phyloP scores from a whole-genome alignment of 2,888 invertebrate species.

The Oxyscelio sp. region DNA sequence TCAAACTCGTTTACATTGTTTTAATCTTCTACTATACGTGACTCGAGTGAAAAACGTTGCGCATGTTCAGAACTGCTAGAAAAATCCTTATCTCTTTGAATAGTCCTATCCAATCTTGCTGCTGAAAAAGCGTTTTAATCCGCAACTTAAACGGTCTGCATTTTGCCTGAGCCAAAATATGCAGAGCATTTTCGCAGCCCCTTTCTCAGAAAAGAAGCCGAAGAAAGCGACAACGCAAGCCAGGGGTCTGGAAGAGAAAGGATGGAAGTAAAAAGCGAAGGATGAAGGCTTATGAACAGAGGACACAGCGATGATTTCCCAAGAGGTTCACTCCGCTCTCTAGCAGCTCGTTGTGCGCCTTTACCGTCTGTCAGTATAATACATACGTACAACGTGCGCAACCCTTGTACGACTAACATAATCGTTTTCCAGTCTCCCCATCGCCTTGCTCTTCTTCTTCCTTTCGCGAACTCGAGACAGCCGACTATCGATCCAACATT shows the following conservation, averaged over 20 bases:
- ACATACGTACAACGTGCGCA: constrained; percentile 58
- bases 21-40: too few relatives aligned
- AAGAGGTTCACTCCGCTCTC: constrained; percentile 59
- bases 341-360: constrained; percentile 60
- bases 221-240: constrained; percentile 47
- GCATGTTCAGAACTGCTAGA: too few relatives aligned
- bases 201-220: constrained; percentile 23
- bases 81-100: too few relatives aligned
- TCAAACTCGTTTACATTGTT: too few relatives aligned
- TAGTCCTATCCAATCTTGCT: constrained; percentile 7
- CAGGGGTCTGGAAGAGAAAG: constrained; percentile 40
- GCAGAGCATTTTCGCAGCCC: constrained; percentile 17
- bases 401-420: constrained; percentile 70
- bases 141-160: constrained; percentile 27
- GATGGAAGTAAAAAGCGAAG: constrained; percentile 43
- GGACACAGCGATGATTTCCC: constrained; percentile 77
- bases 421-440: constrained; percentile 62
- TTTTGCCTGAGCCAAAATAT: constrained; percentile 35
- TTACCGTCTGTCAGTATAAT: constrained; percentile 67
- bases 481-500: constrained; percentile 44
- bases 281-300: constrained; percentile 67
- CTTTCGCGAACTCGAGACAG: constrained; percentile 58
- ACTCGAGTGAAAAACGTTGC: too few relatives aligned
- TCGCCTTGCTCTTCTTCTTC: constrained; percentile 8
- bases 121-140: constrained; percentile 43